These are phyloP conservation scores for Australoheros facetus DNA, from an alignment of 2,797 vertebrate species.

Conservation along the genomic window DNA sequence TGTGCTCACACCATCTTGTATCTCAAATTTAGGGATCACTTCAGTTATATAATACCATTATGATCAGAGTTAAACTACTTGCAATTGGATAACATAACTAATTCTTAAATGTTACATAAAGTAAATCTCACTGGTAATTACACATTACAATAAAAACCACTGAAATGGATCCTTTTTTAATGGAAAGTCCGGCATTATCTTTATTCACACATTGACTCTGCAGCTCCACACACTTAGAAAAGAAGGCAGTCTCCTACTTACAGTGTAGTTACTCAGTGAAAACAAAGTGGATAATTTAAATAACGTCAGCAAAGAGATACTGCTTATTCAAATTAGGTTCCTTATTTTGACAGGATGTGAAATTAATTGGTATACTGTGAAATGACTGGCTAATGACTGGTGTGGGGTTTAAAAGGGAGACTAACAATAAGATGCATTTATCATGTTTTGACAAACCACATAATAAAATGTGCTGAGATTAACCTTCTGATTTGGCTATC, in stretches of 20 bases:
- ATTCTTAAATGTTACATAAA: neutral
- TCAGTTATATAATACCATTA: neutral
- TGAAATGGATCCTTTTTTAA: neutral
- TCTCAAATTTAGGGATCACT: neutral
- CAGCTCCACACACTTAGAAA: neutral
- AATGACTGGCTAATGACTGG: slow-evolving; percentile 15
- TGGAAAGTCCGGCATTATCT: neutral
- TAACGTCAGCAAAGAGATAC: neutral
- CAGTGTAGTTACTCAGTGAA: neutral
- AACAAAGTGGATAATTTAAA: slow-evolving; percentile 4
- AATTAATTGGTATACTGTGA: slow-evolving; percentile 9
- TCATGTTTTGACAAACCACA: slow-evolving; percentile 34
- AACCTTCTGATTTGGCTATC: slow-evolving; percentile 41
- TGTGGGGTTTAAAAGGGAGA: neutral
- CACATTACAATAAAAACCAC: neutral
- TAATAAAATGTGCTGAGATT: slow-evolving; percentile 34
- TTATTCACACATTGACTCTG: slow-evolving; percentile 1
- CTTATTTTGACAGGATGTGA: slow-evolving; percentile 11
- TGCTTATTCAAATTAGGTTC: neutral
- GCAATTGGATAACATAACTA: neutral
- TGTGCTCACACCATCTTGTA: neutral
- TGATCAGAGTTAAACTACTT: neutral
- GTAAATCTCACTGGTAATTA: slow-evolving; percentile 2
- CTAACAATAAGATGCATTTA: slow-evolving; percentile 12
- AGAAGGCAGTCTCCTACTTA: neutral